Evolutionary conservation across 2,113 vertebrate genomes (phyloP), one percentile per base, ranked within the genome.

Genomic region (Psittacara wagleri): DNA sequence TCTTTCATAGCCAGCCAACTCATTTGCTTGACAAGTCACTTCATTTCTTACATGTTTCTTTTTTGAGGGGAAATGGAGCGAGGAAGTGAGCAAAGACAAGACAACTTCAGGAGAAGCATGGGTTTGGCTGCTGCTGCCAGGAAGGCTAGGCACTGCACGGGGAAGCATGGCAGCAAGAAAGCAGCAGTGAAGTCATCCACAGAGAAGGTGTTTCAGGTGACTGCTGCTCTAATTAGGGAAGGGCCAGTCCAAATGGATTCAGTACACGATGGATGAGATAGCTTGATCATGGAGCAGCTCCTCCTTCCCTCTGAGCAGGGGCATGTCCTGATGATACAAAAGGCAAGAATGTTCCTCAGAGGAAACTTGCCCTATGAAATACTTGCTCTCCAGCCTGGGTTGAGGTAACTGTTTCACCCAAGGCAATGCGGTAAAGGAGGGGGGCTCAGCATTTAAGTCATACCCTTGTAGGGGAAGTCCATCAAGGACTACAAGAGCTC

Each of bases 321-420:
- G 91, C 95, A 93, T 20, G 92, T 61, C 86, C 72, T 4, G 46
- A 92, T 98, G 98, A 98, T 83, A 66, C 95, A 96, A 57, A 67
- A 55, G 67, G 70, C 87, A 97, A 96, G 96, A 98, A 97, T 97
- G 94, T 79, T 97, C 63, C 75, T 86, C 83, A 28, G 76, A 72
- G 52, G 35, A 77, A 91, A 76, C 72, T 52, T 94, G 83, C 76
- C 88, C 80, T 80, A 37, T 1, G 3, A 86, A 97, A 94, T 92
- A 52, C 54, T 67, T 84, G 61, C 44, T 94, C 41, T 67, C 52
- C 73, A 83, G 33, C 44, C 91, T 19, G 14, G 24, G 44, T 1
- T 68, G 82, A 92, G 89, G 73, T 91, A 91, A 70, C 68, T 84
- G 79, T 90, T 86, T 74, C 89, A 88, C 62, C 46, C 74, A 61